phyloP scores from a whole-genome alignment of 2,113 vertebrate species.

The Cottus gobio region DNA sequence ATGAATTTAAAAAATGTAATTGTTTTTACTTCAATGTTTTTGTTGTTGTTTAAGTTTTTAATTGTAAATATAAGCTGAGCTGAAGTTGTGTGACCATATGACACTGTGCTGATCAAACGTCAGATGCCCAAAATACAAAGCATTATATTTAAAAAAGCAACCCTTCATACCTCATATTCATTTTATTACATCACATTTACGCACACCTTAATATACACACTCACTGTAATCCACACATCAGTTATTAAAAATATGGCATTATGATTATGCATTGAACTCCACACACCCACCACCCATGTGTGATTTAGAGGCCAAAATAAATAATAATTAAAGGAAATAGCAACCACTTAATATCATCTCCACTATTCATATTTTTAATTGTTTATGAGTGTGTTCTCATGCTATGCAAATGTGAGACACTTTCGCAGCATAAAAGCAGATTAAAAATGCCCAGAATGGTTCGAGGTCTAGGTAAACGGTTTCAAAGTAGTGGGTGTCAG shows the following conservation, averaged over 20 bases:
- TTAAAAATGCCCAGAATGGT: neutral
- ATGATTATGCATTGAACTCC: neutral
- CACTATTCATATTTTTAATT: constrained; percentile 1
- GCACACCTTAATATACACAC: neutral
- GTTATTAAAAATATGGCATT: neutral
- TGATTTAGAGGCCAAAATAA: neutral
- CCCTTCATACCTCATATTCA: neutral
- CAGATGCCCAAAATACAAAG: neutral
- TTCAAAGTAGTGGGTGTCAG: constrained; percentile 3
- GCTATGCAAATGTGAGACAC: constrained; percentile 9
- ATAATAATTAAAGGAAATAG: neutral
- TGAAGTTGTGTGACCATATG: neutral
- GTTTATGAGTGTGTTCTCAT: neutral
- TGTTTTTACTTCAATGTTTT: neutral
- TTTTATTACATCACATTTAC: neutral
- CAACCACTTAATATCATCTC: neutral
- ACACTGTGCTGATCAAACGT: neutral
- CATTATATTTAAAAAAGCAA: neutral
- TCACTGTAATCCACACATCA: neutral
- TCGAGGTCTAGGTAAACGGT: neutral
- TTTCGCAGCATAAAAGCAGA: constrained; percentile 11
- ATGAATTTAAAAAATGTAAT: neutral
- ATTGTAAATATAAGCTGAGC: neutral
- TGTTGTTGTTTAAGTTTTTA: neutral
- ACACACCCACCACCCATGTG: neutral